A percentile compares a stretch with the other conserved stretches of the same genome.
phyloP scores from a whole-genome alignment of 2,797 vertebrate species.

The Acanthurus lineatus region DNA sequence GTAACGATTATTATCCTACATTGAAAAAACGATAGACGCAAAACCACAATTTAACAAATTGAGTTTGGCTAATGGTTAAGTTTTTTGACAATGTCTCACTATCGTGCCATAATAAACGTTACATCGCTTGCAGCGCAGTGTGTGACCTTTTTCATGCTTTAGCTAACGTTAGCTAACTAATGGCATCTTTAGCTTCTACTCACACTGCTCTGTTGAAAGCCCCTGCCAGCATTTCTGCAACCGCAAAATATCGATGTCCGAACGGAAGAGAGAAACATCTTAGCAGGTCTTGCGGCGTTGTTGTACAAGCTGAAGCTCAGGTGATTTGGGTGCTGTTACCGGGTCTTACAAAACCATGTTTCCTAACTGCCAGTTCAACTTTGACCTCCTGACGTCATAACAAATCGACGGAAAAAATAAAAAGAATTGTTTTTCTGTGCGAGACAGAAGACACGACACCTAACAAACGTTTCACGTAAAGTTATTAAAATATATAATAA shows the following conservation, averaged over 20 bases:
- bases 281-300: neutral
- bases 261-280: constrained; percentile 76
- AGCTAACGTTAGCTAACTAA: constrained; percentile 14
- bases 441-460: neutral
- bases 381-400: constrained; percentile 72
- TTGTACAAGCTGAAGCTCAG: too few relatives aligned
- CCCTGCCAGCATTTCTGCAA: constrained; percentile 64
- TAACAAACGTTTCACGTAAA: neutral
- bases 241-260: constrained; percentile 70
- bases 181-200: constrained; percentile 57
- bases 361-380: constrained; percentile 61
- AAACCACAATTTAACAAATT: rapidly evolving
- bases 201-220: constrained; percentile 72
- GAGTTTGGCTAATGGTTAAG: rapidly evolving
- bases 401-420: neutral
- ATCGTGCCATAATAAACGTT: too few relatives aligned
- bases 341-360: constrained; percentile 54
- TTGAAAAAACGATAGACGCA: neutral
- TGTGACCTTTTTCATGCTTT: constrained; percentile 50
- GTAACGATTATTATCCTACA: neutral
- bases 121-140: too few relatives aligned
- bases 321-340: neutral
- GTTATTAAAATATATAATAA: neutral
- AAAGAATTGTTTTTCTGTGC: neutral
- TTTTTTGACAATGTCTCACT: neutral